Base-by-base conservation (phyloP, 1,140 invertebrate species). In the Achatina immaculata region DNA sequence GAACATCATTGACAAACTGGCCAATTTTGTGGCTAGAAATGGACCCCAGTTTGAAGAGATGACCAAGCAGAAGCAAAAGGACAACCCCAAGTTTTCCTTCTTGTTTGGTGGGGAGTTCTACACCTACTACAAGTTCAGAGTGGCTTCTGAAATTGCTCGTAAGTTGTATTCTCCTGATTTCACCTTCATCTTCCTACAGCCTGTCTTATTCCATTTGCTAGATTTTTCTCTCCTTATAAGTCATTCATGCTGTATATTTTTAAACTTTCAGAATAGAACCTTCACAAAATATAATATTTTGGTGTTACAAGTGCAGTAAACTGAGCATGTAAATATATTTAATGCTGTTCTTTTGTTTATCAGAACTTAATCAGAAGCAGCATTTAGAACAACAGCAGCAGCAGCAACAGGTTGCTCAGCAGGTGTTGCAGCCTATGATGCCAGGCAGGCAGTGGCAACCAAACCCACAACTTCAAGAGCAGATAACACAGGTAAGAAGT, bases 1-100 rank as follows among this genome's bases (percentile, higher is more conserved):
- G 85, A 99, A 98, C 92, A 99, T 99, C 88, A 99, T 99, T 87
- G 98, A 99, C 92, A 99, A 99, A 93, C 92, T 99, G 85, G 98
- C 98, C 1, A 96, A 98, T 90, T 99, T 99, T 94, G 98, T 99
- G 76, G 97, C 98, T 82, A 93, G 97, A 90, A 99, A 99, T 95
- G 98, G 98, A 31, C 97, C 96, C 0, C 97, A 99, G 90, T 99
- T 99, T 92, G 98, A 99, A 93, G 94, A 96, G 89, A 98, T 98
- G 95, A 99, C 97, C 68, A 99, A 98, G 93, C 96, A 96, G 87
- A 99, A 99, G 92, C 97, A 99, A 91, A 95, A 97, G 91, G 96
- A 97, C 88, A 99, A 99, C 92, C 96, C 97, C 21, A 97, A 97
- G 89, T 99, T 99, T 93, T 94, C 95, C 84, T 99, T 99, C 92